These are phyloP conservation scores for Colletes collaris DNA, from an alignment of 2,888 invertebrate genomes.

Conservation along the genomic window DNA sequence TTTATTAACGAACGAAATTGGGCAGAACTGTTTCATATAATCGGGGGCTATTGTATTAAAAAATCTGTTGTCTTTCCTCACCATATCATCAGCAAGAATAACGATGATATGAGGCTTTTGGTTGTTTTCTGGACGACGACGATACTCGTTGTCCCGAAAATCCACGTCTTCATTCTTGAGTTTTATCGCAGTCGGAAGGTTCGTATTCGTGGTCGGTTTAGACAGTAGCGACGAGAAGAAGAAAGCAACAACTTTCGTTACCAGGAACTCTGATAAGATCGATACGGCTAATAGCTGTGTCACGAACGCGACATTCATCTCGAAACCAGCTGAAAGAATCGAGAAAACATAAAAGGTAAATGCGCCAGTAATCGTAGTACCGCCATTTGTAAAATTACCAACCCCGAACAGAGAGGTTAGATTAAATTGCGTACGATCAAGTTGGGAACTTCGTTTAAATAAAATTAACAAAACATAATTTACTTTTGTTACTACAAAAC, in stretches of 20 bases:
- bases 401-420: no score
- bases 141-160: slow-evolving; percentile 3
- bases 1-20: no score
- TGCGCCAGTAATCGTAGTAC: no score
- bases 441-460: no score
- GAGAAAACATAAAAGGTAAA: background rate
- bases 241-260: slow-evolving; percentile 11
- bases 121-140: background rate
- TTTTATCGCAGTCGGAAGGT: slow-evolving; percentile 12
- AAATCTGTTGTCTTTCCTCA: slow-evolving; percentile 49
- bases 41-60: background rate
- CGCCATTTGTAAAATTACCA: no score
- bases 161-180: slow-evolving; percentile 1
- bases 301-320: slow-evolving; percentile 36
- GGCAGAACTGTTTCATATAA: no score
- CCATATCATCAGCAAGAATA: slow-evolving; percentile 82
- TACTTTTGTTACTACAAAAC: no score
- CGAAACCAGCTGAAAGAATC: slow-evolving; percentile 24
- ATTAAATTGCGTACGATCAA: no score
- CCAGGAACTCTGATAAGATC: slow-evolving; percentile 28
- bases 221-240: slow-evolving; percentile 32
- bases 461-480: no score
- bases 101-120: slow-evolving; percentile 78
- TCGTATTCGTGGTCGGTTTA: background rate
- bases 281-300: slow-evolving; percentile 23